These are phyloP conservation scores for Microplitis demolitor DNA, from an alignment of 1,140 invertebrate species.

Conservation along the genomic window DNA sequence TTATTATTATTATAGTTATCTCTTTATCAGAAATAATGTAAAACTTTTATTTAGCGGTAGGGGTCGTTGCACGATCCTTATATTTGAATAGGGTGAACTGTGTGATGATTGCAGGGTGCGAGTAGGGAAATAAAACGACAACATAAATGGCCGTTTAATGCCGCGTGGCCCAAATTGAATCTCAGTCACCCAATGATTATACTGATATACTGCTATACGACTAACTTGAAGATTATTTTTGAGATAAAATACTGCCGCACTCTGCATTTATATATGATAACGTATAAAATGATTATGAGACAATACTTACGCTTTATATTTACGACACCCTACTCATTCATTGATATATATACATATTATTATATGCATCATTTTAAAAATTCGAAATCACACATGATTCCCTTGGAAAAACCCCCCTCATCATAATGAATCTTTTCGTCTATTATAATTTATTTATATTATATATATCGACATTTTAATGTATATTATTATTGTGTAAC, in stretches of 20 bases:
- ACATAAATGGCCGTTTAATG: conserved; percentile 42
- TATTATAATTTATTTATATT: conserved; percentile 22
- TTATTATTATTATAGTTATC: too few relatives aligned
- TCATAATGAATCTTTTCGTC: conserved; percentile 1
- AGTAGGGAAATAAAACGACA: conserved; percentile 29
- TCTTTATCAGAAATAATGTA: too few relatives aligned
- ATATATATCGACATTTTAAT: background rate
- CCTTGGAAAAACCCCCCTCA: background rate
- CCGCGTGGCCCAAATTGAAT: conserved; percentile 50
- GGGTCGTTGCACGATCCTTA: background rate
- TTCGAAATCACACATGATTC: background rate
- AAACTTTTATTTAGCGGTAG: background rate
- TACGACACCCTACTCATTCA: background rate
- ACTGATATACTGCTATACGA: too few relatives aligned
- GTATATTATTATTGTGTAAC: background rate
- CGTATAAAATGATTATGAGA: background rate
- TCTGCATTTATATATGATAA: background rate
- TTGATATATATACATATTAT: background rate
- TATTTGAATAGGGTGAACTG: background rate
- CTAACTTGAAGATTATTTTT: background rate
- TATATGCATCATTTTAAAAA: background rate
- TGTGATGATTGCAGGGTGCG: conserved; percentile 17
- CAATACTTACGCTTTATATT: conserved; percentile 7
- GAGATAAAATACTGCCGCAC: background rate
- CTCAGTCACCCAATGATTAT: conserved; percentile 40